phyloP scores from a whole-genome alignment of 1,140 invertebrate genomes.

The Coenobita brevimanus region DNA sequence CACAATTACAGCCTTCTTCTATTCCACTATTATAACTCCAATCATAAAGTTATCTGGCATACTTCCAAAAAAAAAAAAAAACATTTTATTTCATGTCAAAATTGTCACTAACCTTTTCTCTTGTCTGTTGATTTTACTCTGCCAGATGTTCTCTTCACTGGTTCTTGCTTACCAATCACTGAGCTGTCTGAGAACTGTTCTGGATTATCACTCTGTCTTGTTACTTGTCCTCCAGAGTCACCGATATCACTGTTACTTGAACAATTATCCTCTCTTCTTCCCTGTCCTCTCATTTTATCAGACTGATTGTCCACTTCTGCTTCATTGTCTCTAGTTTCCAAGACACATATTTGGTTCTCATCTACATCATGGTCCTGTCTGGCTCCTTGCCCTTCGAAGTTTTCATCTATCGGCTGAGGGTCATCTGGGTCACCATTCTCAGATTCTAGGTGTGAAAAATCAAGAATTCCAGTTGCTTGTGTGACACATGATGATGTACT shows the following conservation, averaged over 20 bases:
- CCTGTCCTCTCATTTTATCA: neutral
- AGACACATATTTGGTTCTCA: neutral
- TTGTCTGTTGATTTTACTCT: no score
- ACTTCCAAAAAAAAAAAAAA: no score
- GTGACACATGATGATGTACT: neutral
- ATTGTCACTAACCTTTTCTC: no score
- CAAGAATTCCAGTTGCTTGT: neutral
- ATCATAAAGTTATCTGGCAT: no score
- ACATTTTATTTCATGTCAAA: no score
- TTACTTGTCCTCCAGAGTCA: neutral
- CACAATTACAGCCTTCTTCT: no score
- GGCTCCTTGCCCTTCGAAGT: neutral
- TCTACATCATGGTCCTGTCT: neutral
- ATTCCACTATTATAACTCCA: no score
- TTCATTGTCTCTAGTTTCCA: neutral
- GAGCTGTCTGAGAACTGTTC: no score
- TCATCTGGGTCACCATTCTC: slow-evolving; percentile 30
- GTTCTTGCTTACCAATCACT: no score
- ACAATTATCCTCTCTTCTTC: neutral
- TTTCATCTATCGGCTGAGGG: neutral
- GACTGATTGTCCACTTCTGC: neutral
- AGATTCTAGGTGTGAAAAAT: slow-evolving; percentile 8
- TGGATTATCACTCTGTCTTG: neutral
- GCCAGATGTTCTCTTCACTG: no score
- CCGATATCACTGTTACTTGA: neutral